These are phyloP conservation scores for Phalanger gymnotis DNA, from an alignment of 2,797 vertebrate genomes.

Conservation along the genomic window DNA sequence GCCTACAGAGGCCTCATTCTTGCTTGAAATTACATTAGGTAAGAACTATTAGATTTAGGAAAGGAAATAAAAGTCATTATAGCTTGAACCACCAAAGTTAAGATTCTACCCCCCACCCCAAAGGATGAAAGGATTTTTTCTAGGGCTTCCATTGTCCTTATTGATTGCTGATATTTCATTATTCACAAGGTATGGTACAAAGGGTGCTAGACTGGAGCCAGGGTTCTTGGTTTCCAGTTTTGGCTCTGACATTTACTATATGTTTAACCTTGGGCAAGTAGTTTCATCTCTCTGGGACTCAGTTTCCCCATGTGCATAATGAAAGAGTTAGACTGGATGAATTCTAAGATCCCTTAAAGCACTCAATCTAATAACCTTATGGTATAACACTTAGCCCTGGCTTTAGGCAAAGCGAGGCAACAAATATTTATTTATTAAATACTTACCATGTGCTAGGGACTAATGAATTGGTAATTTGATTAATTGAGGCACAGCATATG, in stretches of 20 bases:
- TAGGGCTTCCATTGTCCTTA: background rate
- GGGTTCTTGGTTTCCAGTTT: background rate
- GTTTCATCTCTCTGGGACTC: background rate
- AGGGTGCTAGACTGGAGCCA: background rate
- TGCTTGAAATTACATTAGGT: slow-evolving; percentile 56
- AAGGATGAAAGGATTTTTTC: background rate
- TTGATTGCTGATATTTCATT: background rate
- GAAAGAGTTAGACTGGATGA: background rate
- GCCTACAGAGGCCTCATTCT: slow-evolving; percentile 41
- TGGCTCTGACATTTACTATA: background rate
- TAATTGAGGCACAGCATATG: no score
- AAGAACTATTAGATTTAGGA: background rate
- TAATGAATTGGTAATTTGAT: background rate
- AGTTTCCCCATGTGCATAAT: background rate
- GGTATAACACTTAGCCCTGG: background rate
- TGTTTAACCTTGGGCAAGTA: background rate
- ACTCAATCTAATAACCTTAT: background rate
- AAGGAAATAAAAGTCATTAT: slow-evolving; percentile 15
- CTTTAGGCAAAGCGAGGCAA: background rate
- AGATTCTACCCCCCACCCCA: background rate
- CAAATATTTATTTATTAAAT: background rate
- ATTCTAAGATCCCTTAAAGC: background rate
- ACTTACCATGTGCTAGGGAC: background rate
- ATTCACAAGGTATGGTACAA: background rate
- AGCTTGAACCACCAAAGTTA: slow-evolving; percentile 32